Conservation (phyloP, 2,888 invertebrate species). For the Himalopsyche kuldschensis region DNA sequence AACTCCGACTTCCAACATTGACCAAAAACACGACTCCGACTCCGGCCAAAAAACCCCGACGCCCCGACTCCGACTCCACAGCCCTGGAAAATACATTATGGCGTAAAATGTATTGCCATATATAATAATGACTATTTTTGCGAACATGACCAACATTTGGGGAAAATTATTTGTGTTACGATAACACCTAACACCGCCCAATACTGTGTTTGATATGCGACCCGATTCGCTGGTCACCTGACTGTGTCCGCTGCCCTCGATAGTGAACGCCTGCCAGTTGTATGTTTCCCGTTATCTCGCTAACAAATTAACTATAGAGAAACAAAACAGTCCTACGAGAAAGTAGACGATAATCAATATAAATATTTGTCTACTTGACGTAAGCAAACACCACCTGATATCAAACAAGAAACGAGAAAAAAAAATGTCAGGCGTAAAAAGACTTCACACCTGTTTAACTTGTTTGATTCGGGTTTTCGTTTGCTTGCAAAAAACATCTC, state of each 20-base stretch:
- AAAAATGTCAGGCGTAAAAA: not conserved
- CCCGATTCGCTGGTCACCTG: not conserved
- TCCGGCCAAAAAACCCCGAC: no score
- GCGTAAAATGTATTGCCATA: no score
- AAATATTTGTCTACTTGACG: not conserved
- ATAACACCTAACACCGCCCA: not conserved
- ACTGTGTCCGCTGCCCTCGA: not conserved
- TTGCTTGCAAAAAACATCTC: not conserved
- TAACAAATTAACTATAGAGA: not conserved
- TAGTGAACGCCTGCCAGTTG: not conserved
- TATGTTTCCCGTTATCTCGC: not conserved
- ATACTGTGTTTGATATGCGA: not conserved
- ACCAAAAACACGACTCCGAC: no score
- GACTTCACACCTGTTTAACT: not conserved
- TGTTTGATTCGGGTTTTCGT: not conserved
- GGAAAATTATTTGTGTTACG: not conserved
- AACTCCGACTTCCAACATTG: no score
- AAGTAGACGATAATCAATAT: not conserved
- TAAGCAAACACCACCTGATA: not conserved
- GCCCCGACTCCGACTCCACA: no score
- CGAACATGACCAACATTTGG: no score
- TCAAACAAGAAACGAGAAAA: not conserved
- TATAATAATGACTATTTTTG: no score
- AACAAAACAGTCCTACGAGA: not conserved
- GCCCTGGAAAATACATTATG: no score